Conservation (phyloP, 1,140 invertebrate species). For the Ooceraea biroi region DNA sequence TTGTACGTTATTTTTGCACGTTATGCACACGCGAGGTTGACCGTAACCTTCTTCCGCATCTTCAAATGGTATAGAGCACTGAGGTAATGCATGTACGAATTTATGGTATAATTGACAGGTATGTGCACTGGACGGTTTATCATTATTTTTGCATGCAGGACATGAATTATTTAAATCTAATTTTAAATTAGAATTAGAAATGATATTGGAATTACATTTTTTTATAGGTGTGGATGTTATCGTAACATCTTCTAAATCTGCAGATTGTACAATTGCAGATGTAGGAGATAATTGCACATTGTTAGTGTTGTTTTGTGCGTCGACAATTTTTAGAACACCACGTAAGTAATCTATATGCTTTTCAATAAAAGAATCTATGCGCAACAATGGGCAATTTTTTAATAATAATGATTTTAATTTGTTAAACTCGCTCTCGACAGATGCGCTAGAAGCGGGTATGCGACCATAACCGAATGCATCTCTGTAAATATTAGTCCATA, state of each 20-base stretch:
- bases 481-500: not conserved
- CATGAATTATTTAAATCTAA: not conserved
- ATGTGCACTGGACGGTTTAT: no score
- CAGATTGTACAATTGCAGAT: no score
- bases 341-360: constrained; percentile 14
- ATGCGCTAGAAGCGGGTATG: constrained; percentile 16
- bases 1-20: not conserved
- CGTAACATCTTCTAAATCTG: no score
- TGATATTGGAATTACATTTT: not conserved
- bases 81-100: constrained; percentile 1
- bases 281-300: no score
- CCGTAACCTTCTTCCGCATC: not conserved
- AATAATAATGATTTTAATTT: constrained; percentile 20
- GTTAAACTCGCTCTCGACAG: constrained; percentile 6
- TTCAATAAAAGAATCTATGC: not conserved
- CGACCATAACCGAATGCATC: constrained; percentile 7
- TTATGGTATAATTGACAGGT: not conserved
- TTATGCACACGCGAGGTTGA: not conserved
- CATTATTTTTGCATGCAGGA: constrained; percentile 13
- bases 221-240: not conserved
- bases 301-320: not conserved
- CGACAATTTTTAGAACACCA: constrained; percentile 6
- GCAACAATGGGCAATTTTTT: constrained; percentile 10
- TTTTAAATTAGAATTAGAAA: not conserved
- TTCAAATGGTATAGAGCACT: not conserved